These are phyloP conservation scores for Asbolus verrucosus DNA, from an alignment of 1,140 invertebrate species.

Conservation along the genomic window DNA sequence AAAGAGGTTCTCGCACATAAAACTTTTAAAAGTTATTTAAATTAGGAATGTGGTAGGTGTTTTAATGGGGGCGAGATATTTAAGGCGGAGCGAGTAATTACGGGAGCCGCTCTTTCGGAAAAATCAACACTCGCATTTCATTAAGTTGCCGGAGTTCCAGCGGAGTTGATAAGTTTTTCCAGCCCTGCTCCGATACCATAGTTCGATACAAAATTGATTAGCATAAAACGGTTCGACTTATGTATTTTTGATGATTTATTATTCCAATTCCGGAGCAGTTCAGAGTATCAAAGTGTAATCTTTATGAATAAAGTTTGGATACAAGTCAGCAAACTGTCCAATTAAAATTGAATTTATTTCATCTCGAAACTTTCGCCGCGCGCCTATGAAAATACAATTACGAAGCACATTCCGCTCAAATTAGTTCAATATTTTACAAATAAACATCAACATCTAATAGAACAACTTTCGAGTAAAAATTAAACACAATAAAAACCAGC, in stretches of 20 bases:
- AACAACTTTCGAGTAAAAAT: slow-evolving; percentile 34
- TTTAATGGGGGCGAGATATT: slow-evolving; percentile 24
- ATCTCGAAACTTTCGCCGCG: slow-evolving; percentile 47
- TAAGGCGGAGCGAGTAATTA: slow-evolving; percentile 17
- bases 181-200: slow-evolving; percentile 17
- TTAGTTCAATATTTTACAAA: slow-evolving; percentile 50
- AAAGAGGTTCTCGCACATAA: slow-evolving; percentile 33
- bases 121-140: slow-evolving; percentile 37
- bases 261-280: slow-evolving; percentile 41
- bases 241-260: slow-evolving; percentile 42
- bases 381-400: slow-evolving; percentile 49
- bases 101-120: slow-evolving; percentile 15
- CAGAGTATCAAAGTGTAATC: slow-evolving; percentile 49
- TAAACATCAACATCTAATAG: slow-evolving; percentile 47
- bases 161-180: slow-evolving; percentile 6
- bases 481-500: slow-evolving; percentile 46
- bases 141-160: background rate
- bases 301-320: slow-evolving; percentile 51
- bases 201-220: slow-evolving; percentile 41
- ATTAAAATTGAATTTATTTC: slow-evolving; percentile 54
- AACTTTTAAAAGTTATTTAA: slow-evolving; percentile 36
- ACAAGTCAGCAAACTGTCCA: slow-evolving; percentile 52
- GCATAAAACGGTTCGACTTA: slow-evolving; percentile 32
- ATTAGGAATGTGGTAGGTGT: slow-evolving; percentile 34
- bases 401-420: slow-evolving; percentile 43